Base-by-base conservation (phyloP, 2,888 invertebrate genomes). In the Bombylius discolor region DNA sequence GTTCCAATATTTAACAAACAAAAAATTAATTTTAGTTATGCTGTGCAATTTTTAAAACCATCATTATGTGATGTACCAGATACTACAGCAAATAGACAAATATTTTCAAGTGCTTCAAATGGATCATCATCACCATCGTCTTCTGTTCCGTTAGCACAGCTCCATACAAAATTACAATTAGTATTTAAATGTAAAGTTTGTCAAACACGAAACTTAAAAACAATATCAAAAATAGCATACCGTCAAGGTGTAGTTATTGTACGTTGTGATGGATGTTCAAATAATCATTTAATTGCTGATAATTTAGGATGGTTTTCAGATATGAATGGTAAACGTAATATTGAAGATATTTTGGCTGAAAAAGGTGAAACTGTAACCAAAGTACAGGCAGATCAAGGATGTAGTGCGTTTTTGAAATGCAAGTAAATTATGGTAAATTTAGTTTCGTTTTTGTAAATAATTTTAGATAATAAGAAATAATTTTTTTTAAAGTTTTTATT, bases 261-360 rank as follows among this genome's bases (percentile, higher is more conserved):
- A 0, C 84, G 81, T 54, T 98, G 98, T 71, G 82, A 83, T 54
- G 88, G 88, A 1, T 97, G 97, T 69, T 74, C 81, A 49, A 95
- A 90, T 68, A 84, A 89, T 70, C 98, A 98, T 74, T 77, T 98
- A 33, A 96, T 98, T 62, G 97, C 97, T 0, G 97, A 98, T 70
- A 95, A 98, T 73, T 77, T 98, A 3, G 89, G 89, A 61, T 98
- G 97, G 97, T 98, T 97, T 70, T 77, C 83, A 0, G 87, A 92
- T 67, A 76, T 87, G 67, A 76, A 83, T 65, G 83, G 83, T 1
- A 84, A 82, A 66, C 81, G 79, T 60, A 97, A 97, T 68, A 90
- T 98, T 64, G 96, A 97, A 77, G 87, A 89, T 61, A 89, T 95
- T 44, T 77, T 97, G 70, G 85, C 84, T 23, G 84, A 83, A 56